These are phyloP conservation scores for Danio kyathit DNA, from an alignment of 2,797 vertebrate genomes.

Conservation along the genomic window DNA sequence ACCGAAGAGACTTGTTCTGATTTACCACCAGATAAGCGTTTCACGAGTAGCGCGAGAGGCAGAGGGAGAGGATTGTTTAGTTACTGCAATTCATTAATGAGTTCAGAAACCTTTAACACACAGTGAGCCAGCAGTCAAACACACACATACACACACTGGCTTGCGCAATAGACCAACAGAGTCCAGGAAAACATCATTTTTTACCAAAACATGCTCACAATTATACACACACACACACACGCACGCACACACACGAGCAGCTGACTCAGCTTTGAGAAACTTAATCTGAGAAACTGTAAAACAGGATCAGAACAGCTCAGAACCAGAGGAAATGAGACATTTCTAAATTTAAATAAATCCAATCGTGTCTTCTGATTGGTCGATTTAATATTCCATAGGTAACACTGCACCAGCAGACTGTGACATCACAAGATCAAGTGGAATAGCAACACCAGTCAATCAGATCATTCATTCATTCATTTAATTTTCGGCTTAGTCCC, in stretches of 20 bases:
- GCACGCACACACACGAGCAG: slow-evolving; percentile 62
- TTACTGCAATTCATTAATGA: slow-evolving; percentile 38
- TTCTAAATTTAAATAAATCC: not conserved
- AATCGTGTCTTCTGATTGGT: not conserved
- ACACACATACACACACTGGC: slow-evolving; percentile 55
- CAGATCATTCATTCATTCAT: too few relatives aligned
- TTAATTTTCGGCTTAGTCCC: too few relatives aligned
- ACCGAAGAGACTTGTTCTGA: slow-evolving; percentile 18
- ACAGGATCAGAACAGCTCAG: slow-evolving; percentile 2
- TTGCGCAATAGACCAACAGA: slow-evolving; percentile 25
- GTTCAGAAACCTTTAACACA: slow-evolving; percentile 43
- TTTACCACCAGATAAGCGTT: slow-evolving; percentile 25
- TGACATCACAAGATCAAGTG: not conserved
- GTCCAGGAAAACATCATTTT: slow-evolving; percentile 50
- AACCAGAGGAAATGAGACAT: not conserved
- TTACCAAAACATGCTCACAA: slow-evolving; percentile 27
- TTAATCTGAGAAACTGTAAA: slow-evolving; percentile 19
- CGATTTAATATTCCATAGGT: not conserved
- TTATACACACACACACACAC: slow-evolving; percentile 44
- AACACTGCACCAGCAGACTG: not conserved
- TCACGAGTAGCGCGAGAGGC: not conserved
- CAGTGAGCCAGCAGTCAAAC: slow-evolving; percentile 41
- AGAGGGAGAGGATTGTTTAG: slow-evolving; percentile 11
- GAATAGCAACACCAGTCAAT: not conserved
- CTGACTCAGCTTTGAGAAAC: slow-evolving; percentile 28